Evolutionary conservation across 2,113 vertebrate species (phyloP).

Genomic region (Bambusicola thoracicus): DNA sequence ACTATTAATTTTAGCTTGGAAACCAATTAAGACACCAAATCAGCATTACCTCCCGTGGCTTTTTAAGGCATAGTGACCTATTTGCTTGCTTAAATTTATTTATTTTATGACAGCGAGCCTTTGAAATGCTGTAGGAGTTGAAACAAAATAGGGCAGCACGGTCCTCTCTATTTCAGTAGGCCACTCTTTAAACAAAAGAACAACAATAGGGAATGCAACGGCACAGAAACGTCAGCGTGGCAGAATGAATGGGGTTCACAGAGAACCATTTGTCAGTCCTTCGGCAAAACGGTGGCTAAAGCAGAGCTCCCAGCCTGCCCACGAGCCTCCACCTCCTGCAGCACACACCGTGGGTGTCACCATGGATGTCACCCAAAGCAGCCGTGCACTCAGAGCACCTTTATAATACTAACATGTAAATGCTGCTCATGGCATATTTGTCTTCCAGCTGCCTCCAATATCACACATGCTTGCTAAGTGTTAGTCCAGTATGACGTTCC

Average conservation of each 20-base stretch:
- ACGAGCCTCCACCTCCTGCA: not conserved
- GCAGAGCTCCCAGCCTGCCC: not conserved
- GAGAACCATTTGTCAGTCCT: not conserved
- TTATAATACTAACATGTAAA: conserved; percentile 19
- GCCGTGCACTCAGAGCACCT: not conserved
- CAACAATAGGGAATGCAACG: not conserved
- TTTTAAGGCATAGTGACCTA: conserved; percentile 38
- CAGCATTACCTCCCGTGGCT: not conserved
- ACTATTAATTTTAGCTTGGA: conserved; percentile 70
- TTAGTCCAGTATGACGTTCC: conserved; percentile 23
- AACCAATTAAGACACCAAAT: conserved; percentile 75
- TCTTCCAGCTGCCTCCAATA: conserved; percentile 37
- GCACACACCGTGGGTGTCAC: not conserved
- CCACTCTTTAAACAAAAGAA: not conserved
- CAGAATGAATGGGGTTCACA: not conserved
- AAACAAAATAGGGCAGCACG: not conserved
- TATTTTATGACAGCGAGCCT: conserved; percentile 20
- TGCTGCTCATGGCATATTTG: not conserved
- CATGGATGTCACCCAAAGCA: not conserved
- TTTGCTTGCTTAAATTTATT: conserved; percentile 36
- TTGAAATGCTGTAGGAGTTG: not conserved
- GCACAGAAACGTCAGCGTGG: not conserved
- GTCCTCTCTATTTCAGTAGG: not conserved
- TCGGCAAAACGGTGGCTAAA: not conserved
- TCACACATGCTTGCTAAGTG: conserved; percentile 27